A percentile compares a stretch with the other conserved stretches of the same genome.
phyloP scores from a whole-genome alignment of 2,113 vertebrate genomes.

The Rissa tridactyla region DNA sequence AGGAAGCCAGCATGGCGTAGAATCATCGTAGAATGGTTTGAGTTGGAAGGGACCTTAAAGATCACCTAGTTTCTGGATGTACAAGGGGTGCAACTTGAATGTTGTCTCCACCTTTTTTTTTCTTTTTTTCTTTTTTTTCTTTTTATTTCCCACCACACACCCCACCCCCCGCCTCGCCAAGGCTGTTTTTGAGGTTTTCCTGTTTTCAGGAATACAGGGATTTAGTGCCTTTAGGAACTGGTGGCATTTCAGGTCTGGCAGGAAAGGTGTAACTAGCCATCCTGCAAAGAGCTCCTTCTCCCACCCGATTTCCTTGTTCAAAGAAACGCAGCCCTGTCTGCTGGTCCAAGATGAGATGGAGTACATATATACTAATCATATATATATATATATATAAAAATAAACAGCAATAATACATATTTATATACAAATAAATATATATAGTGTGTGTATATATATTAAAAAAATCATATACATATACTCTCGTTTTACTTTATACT shows the following conservation, averaged over 20 bases:
- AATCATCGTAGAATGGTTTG: background rate
- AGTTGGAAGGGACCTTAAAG: background rate
- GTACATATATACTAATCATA: background rate
- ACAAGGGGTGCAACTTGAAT: background rate
- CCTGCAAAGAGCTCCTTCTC: background rate
- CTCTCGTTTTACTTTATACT: background rate
- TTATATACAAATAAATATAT: background rate
- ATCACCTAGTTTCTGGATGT: background rate
- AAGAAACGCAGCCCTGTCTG: background rate
- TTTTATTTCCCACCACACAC: too few relatives aligned
- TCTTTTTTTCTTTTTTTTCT: background rate
- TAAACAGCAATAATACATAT: background rate
- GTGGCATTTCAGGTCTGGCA: background rate
- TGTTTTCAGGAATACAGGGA: background rate
- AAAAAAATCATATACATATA: background rate
- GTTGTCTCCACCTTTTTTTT: background rate
- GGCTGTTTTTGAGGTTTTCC: background rate
- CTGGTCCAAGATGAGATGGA: background rate
- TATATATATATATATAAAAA: background rate
- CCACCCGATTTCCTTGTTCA: background rate
- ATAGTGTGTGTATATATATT: rapidly evolving
- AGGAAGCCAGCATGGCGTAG: background rate
- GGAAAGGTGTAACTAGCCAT: background rate
- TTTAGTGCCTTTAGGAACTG: background rate
- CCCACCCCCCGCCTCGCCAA: too few relatives aligned